Conservation (phyloP, 2,797 vertebrate species). For the Hylomyscus alleni region DNA sequence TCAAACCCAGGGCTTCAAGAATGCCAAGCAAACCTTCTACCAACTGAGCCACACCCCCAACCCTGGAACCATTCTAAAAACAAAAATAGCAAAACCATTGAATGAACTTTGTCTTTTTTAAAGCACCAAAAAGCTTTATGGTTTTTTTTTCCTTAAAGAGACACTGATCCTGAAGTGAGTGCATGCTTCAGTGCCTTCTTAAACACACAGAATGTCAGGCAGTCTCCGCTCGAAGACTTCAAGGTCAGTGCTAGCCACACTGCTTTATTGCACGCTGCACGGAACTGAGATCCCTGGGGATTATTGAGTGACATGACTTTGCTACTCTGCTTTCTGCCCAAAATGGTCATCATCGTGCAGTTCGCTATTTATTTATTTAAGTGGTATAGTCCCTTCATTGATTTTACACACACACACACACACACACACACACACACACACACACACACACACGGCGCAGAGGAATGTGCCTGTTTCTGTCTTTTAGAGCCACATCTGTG, state of each 20-base stretch:
- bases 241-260: not conserved
- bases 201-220: not conserved
- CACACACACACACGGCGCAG: no score
- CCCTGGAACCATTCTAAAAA: conserved; percentile 3
- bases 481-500: not conserved
- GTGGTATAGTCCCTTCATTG: not conserved
- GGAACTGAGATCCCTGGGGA: not conserved
- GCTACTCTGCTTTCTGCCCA: not conserved
- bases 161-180: conserved; percentile 29
- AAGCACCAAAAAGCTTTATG: conserved; percentile 36
- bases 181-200: conserved; percentile 1
- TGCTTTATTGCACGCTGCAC: not conserved
- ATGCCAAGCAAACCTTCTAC: not conserved
- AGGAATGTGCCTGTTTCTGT: not conserved
- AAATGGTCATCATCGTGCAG: no score
- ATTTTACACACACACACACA: not conserved
- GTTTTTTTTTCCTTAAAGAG: not conserved
- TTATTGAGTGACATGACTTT: not conserved
- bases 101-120: conserved; percentile 15
- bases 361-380: not conserved
- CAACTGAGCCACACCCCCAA: not conserved
- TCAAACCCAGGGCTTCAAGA: not conserved
- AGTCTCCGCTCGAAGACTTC: not conserved
- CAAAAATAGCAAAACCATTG: conserved; percentile 29
- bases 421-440: not conserved